Percentiles rank a stretch among this genome's conserved stretches.
phyloP scores from a whole-genome alignment of 2,888 invertebrate species.

The Idaea aversata region DNA sequence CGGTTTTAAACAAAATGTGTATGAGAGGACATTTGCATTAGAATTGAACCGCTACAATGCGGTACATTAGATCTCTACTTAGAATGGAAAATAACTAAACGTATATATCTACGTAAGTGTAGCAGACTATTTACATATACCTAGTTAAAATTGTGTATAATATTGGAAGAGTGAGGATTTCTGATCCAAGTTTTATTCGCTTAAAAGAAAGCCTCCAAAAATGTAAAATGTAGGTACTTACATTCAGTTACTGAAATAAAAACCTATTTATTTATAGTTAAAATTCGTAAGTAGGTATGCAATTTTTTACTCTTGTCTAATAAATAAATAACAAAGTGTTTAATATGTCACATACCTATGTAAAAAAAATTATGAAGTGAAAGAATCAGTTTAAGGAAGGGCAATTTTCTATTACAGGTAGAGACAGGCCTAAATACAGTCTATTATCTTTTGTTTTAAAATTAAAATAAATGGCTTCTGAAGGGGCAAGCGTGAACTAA shows the following conservation, averaged over 20 bases:
- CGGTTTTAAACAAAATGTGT: constrained; percentile 24
- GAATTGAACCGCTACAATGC: constrained; percentile 27
- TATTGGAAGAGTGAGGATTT: too few relatives aligned
- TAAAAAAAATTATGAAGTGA: neutral
- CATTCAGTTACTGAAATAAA: too few relatives aligned
- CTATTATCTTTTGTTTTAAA: constrained; percentile 12
- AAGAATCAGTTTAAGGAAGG: neutral
- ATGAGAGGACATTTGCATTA: constrained; percentile 26
- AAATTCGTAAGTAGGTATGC: too few relatives aligned
- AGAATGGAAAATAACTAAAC: constrained; percentile 8
- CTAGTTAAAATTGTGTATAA: too few relatives aligned
- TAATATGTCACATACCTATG: too few relatives aligned
- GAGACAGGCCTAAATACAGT: constrained; percentile 29
- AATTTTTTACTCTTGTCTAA: too few relatives aligned
- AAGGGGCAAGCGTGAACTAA: constrained; percentile 59
- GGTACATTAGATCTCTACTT: constrained; percentile 24
- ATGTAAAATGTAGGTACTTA: too few relatives aligned
- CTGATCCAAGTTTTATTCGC: too few relatives aligned
- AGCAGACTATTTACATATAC: neutral
- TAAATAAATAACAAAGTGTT: too few relatives aligned
- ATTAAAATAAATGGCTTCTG: constrained; percentile 49
- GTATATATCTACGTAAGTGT: neutral
- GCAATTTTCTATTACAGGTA: neutral
- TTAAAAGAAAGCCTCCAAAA: too few relatives aligned
- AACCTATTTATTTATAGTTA: too few relatives aligned